Evolutionary conservation across 2,888 invertebrate species (phyloP).

Genomic region (Gymnocheta viridis): DNA sequence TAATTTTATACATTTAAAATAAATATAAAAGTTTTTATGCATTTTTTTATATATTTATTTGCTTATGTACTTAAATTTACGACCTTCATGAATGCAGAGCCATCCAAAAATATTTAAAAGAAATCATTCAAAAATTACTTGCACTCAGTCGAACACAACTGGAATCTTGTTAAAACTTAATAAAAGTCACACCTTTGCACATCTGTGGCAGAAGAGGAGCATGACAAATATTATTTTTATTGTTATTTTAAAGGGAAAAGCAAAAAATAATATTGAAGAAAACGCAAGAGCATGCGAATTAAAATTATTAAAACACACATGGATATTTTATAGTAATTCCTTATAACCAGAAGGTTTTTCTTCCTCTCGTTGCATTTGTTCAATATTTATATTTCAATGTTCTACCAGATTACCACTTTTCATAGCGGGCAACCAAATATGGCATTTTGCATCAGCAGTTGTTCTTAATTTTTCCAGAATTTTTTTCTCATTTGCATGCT

Average conservation of each 20-base stretch:
- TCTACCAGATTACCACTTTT: slow-evolving; percentile 25
- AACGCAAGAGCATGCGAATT: background rate
- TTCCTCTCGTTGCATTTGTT: background rate
- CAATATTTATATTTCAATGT: slow-evolving; percentile 38
- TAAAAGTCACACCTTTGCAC: slow-evolving; percentile 6
- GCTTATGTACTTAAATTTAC: background rate
- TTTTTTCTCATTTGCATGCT: background rate
- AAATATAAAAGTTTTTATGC: background rate
- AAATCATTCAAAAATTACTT: background rate
- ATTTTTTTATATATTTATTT: background rate
- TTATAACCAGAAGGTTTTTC: background rate
- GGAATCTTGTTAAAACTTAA: slow-evolving; percentile 21
- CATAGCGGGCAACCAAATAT: slow-evolving; percentile 38
- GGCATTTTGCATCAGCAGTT: background rate
- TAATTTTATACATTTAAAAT: background rate
- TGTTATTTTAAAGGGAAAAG: background rate
- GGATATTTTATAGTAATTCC: background rate
- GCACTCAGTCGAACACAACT: slow-evolving; percentile 10
- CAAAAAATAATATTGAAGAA: background rate
- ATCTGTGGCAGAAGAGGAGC: background rate
- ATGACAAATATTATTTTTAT: background rate
- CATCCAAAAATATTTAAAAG: slow-evolving; percentile 4
- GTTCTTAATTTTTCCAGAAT: background rate
- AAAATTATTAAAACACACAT: slow-evolving; percentile 35
- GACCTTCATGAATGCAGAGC: background rate